These are phyloP conservation scores for Portunus trituberculatus DNA, from an alignment of 1,140 invertebrate species.

Conservation along the genomic window DNA sequence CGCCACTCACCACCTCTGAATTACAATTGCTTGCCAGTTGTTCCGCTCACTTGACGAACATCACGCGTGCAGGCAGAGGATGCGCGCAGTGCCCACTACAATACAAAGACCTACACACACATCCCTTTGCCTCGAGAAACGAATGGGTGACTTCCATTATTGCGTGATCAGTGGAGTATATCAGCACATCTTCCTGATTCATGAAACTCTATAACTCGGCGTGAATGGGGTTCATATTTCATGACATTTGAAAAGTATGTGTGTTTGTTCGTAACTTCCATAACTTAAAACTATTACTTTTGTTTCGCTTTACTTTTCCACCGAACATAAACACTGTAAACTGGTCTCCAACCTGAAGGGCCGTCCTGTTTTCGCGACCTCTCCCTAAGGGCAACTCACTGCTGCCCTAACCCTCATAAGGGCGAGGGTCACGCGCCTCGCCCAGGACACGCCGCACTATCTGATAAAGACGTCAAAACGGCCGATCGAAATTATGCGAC, in stretches of 20 bases:
- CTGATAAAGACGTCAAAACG: constrained; percentile 58
- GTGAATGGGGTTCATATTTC: too few species aligned
- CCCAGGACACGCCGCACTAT: neutral
- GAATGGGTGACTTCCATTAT: neutral
- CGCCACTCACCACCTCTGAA: neutral
- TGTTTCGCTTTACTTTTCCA: neutral
- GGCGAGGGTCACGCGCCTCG: constrained; percentile 5
- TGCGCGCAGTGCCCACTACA: neutral
- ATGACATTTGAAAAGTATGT: too few species aligned
- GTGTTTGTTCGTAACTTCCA: too few species aligned
- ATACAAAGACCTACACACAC: neutral
- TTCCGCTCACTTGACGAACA: constrained; percentile 5
- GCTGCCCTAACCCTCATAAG: neutral
- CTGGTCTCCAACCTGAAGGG: neutral
- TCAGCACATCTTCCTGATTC: neutral
- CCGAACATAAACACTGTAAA: neutral
- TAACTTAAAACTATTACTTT: too few species aligned
- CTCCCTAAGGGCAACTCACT: neutral
- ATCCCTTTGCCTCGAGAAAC: neutral
- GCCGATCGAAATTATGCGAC: constrained; percentile 52
- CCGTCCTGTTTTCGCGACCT: neutral
- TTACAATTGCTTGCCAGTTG: constrained; percentile 29
- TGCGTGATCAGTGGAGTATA: neutral
- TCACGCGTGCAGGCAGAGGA: neutral
- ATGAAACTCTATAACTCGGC: too few species aligned